phyloP scores from a whole-genome alignment of 2,797 vertebrate genomes.

The Salmo trutta region DNA sequence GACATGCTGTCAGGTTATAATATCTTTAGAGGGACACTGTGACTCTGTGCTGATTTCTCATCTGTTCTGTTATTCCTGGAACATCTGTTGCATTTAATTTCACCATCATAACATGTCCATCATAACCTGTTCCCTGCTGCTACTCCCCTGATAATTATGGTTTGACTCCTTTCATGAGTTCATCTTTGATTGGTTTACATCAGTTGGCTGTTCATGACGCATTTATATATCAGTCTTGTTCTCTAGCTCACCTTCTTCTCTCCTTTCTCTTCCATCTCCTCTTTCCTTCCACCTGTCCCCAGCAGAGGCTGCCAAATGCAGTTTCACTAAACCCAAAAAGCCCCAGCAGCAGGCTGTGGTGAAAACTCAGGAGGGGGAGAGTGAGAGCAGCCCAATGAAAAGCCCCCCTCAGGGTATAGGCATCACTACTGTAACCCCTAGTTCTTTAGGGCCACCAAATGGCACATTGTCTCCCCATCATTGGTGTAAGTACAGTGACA shows the following conservation, averaged over 20 bases:
- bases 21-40: not conserved
- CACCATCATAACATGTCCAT: not conserved
- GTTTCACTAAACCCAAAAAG: constrained; percentile 76
- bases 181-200: not conserved
- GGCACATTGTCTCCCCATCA: not conserved
- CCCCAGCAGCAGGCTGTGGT: constrained; percentile 54
- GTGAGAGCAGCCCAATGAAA: constrained; percentile 44
- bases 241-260: not conserved
- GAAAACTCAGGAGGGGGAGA: constrained; percentile 45
- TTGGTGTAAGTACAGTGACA: not conserved
- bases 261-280: not conserved
- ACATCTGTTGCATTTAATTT: not conserved
- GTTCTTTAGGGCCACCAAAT: not conserved
- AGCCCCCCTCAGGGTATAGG: constrained; percentile 62
- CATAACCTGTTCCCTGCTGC: too few species aligned
- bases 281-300: constrained; percentile 26
- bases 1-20: not conserved
- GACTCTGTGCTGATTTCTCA: not conserved
- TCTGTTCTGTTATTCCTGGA: not conserved
- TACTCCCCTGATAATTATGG: too few species aligned
- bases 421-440: not conserved
- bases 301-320: constrained; percentile 59
- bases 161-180: too few species aligned
- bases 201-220: not conserved
- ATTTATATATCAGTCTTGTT: constrained; percentile 4